These are phyloP conservation scores for Columbina picui DNA, from an alignment of 2,113 vertebrate genomes.

Conservation along the genomic window DNA sequence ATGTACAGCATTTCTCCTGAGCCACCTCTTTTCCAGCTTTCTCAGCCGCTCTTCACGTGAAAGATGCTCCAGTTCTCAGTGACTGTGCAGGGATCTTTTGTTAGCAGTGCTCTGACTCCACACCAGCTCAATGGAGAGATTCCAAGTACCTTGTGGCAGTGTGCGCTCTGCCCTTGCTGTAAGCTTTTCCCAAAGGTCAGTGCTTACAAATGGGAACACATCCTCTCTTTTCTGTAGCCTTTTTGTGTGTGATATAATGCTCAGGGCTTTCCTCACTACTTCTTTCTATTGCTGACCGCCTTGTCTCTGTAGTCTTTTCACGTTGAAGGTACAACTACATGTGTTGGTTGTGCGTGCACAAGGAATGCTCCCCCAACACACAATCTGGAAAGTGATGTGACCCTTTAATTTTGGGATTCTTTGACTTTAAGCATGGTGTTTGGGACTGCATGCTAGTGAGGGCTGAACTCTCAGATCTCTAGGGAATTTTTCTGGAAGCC, in stretches of 20 bases:
- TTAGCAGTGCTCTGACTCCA: background rate
- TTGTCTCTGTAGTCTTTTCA: background rate
- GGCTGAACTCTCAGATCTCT: background rate
- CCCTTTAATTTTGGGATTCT: background rate
- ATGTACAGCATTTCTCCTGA: background rate
- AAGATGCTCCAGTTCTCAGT: background rate
- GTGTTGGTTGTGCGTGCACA: background rate
- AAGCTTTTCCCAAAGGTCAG: background rate
- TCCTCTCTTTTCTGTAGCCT: background rate
- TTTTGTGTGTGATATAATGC: fast-evolving
- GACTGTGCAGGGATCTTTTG: background rate
- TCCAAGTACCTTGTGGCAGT: background rate
- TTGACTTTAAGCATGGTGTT: background rate
- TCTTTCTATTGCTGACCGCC: background rate
- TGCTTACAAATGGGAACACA: background rate
- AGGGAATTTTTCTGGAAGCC: background rate
- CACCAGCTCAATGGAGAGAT: background rate
- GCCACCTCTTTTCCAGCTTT: background rate
- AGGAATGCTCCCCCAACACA: background rate
- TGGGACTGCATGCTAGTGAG: background rate
- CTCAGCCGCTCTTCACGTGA: background rate
- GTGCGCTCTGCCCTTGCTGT: background rate
- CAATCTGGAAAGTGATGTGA: background rate
- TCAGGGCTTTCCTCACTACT: background rate
- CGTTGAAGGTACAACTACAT: background rate